These are phyloP conservation scores for Scaptomyza montana DNA, from an alignment of 1,140 invertebrate genomes.

Conservation along the genomic window DNA sequence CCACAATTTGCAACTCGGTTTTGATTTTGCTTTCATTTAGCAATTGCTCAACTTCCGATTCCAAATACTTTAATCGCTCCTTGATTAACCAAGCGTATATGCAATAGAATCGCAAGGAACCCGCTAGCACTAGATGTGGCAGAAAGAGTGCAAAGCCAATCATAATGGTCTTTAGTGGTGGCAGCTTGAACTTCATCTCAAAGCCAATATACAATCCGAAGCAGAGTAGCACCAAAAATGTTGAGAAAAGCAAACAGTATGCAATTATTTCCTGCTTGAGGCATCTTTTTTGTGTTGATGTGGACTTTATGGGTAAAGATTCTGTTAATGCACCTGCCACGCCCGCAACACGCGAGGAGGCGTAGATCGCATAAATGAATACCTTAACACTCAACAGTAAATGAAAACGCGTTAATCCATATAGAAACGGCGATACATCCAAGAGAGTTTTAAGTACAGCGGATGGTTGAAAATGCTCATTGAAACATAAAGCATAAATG, in stretches of 20 bases:
- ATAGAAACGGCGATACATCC: constrained; percentile 67
- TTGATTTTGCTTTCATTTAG: constrained; percentile 9
- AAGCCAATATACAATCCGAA: constrained; percentile 69
- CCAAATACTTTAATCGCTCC: constrained; percentile 34
- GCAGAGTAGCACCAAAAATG: constrained; percentile 44
- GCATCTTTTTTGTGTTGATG: not conserved
- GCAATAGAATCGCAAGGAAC: constrained; percentile 57
- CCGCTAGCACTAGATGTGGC: constrained; percentile 63
- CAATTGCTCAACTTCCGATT: constrained; percentile 21
- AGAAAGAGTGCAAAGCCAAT: constrained; percentile 63
- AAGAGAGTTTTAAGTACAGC: constrained; percentile 53
- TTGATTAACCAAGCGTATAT: constrained; percentile 49
- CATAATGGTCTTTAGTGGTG: constrained; percentile 65
- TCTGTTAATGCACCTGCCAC: constrained; percentile 40
- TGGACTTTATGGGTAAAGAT: constrained; percentile 18
- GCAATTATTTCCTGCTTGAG: constrained; percentile 38
- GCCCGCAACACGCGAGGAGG: constrained; percentile 36
- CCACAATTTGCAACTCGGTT: constrained; percentile 23
- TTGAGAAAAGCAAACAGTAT: constrained; percentile 61
- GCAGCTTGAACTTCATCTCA: constrained; percentile 74
- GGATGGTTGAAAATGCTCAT: constrained; percentile 61
- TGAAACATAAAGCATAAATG: constrained; percentile 60
- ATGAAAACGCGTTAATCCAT: constrained; percentile 52
- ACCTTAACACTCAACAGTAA: constrained; percentile 61
- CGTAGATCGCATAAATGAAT: constrained; percentile 54